These are phyloP conservation scores for Gari tellinella DNA, from an alignment of 2,888 invertebrate genomes.

Conservation along the genomic window DNA sequence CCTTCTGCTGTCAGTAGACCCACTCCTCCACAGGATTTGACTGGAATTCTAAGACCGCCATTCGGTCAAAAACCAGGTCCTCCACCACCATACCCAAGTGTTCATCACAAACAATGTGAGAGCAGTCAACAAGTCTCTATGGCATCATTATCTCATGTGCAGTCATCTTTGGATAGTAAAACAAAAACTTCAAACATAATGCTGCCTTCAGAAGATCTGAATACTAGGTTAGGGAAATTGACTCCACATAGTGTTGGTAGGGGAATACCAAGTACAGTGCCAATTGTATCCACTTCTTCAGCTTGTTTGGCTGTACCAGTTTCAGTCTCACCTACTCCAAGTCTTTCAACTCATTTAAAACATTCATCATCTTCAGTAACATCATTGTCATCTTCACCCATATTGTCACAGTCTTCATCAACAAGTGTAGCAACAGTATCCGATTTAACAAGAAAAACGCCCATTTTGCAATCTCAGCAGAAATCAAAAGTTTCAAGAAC, in stretches of 20 bases:
- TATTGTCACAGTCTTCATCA: conserved; percentile 19
- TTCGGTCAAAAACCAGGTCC: conserved; percentile 38
- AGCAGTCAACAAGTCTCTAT: conserved; percentile 9
- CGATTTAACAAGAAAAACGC: conserved; percentile 1
- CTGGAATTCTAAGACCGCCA: conserved; percentile 35
- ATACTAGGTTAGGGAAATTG: conserved; percentile 16
- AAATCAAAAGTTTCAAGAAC: conserved; percentile 24
- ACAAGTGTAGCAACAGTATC: conserved; percentile 6
- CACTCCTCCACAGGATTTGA: conserved; percentile 29
- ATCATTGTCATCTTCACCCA: conserved; percentile 26
- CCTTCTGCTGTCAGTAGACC: conserved; percentile 19
- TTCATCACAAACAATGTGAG: conserved; percentile 39
- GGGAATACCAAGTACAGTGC: conserved; percentile 23
- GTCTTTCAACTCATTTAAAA: conserved; percentile 11
- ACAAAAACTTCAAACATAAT: conserved; percentile 1
- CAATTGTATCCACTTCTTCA: conserved; percentile 30
- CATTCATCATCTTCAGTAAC: conserved; percentile 32
- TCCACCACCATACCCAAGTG: conserved; percentile 57
- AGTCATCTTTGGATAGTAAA: background rate
- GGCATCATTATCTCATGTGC: background rate
- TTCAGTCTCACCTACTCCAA: conserved; percentile 5
- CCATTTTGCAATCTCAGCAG: conserved; percentile 8
- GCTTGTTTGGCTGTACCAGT: conserved; percentile 13
- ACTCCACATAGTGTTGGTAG: conserved; percentile 27
- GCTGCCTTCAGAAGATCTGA: conserved; percentile 13